Evolutionary conservation across 2,888 invertebrate species (phyloP).

Genomic region (Cistogaster globosa): DNA sequence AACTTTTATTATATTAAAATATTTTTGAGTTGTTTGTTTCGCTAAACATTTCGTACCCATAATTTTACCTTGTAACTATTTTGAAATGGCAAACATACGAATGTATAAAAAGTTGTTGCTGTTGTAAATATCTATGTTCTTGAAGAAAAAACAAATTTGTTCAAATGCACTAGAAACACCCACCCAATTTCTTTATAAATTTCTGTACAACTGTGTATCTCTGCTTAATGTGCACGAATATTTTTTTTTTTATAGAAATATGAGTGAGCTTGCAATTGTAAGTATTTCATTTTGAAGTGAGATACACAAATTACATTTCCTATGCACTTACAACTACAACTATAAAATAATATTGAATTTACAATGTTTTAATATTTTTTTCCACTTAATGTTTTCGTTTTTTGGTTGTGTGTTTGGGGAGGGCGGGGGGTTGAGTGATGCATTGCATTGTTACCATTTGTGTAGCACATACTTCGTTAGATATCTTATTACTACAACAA

Average conservation of each 20-base stretch:
- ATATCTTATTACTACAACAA: constrained; percentile 12
- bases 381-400: background rate
- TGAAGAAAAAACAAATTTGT: constrained; percentile 33
- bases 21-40: background rate
- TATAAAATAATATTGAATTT: constrained; percentile 65
- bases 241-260: background rate
- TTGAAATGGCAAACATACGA: background rate
- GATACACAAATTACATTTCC: constrained; percentile 69
- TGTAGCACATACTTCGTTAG: constrained; percentile 27
- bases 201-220: background rate
- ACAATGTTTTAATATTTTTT: constrained; percentile 46
- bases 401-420: no score
- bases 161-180: constrained; percentile 62
- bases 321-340: constrained; percentile 44
- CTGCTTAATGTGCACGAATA: background rate
- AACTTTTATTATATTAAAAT: constrained; percentile 9
- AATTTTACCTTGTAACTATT: constrained; percentile 59
- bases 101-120: constrained; percentile 1
- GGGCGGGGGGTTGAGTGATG: no score
- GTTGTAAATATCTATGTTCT: background rate
- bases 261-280: background rate
- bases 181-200: constrained; percentile 38
- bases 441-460: constrained; percentile 24
- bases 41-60: constrained; percentile 30
- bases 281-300: constrained; percentile 23